These are phyloP conservation scores for Thera britannica DNA, from an alignment of 2,888 invertebrate genomes.

Conservation along the genomic window DNA sequence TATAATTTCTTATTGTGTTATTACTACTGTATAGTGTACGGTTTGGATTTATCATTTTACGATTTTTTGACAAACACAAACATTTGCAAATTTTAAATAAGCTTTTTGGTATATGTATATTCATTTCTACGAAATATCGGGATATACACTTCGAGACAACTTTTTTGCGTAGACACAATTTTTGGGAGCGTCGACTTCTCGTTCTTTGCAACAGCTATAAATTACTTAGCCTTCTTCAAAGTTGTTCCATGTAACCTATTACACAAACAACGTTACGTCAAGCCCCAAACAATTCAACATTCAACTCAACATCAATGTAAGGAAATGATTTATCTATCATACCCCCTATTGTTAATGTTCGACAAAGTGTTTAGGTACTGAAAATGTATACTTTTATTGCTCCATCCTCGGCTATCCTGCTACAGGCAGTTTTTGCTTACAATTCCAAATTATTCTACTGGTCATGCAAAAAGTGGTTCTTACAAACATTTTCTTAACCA, in stretches of 20 bases:
- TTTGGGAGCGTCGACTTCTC: not conserved
- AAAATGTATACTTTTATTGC: conserved; percentile 21
- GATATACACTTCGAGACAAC: not conserved
- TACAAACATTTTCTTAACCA: not conserved
- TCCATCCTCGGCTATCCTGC: conserved; percentile 6
- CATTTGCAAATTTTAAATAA: too few species aligned
- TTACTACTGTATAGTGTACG: too few species aligned
- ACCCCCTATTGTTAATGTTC: conserved; percentile 31
- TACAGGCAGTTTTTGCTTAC: not conserved
- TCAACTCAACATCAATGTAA: conserved; percentile 34
- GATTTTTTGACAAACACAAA: too few species aligned
- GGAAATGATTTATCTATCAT: conserved; percentile 37
- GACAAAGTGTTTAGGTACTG: conserved; percentile 23
- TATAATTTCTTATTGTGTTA: too few species aligned
- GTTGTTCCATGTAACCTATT: conserved; percentile 23
- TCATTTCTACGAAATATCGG: not conserved
- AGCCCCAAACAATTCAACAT: conserved; percentile 24
- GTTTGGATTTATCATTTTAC: too few species aligned
- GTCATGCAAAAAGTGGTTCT: not conserved
- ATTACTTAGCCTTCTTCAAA: conserved; percentile 15
- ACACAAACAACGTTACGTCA: conserved; percentile 30
- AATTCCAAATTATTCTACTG: not conserved
- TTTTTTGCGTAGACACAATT: not conserved
- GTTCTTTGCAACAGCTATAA: conserved; percentile 18
- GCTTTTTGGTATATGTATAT: too few species aligned